Conservation (phyloP, 2,888 invertebrate genomes). For the Athalia cordata region DNA sequence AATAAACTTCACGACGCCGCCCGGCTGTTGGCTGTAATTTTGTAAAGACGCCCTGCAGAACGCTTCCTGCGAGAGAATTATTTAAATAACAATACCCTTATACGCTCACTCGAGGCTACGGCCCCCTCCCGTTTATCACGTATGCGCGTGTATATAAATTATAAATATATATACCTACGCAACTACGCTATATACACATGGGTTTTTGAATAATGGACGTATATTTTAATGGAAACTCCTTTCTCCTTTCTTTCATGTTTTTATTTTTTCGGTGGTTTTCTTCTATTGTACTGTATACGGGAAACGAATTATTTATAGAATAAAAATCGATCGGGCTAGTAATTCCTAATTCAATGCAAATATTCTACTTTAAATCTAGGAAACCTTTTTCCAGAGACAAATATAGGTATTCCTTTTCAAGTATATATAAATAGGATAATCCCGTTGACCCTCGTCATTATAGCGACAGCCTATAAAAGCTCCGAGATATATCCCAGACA, state of each 20-base stretch:
- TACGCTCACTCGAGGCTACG: too few relatives aligned
- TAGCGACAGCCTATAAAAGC: conserved; percentile 13
- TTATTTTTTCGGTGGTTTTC: too few relatives aligned
- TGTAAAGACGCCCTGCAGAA: neutral
- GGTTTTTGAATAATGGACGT: too few relatives aligned
- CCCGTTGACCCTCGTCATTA: conserved; percentile 15
- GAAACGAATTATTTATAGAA: neutral
- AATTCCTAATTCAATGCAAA: neutral
- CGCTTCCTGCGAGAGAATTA: neutral
- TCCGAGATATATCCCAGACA: neutral
- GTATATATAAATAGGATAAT: conserved; percentile 8
- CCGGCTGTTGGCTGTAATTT: conserved; percentile 17
- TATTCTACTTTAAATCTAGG: neutral
- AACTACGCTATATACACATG: too few relatives aligned
- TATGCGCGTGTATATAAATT: too few relatives aligned
- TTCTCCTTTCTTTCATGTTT: too few relatives aligned
- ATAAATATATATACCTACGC: too few relatives aligned
- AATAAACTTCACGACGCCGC: conserved; percentile 21
- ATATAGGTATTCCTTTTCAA: neutral
- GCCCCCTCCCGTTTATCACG: too few relatives aligned
- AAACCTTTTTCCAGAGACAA: neutral
- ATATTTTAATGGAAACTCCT: too few relatives aligned
- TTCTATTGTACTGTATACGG: too few relatives aligned
- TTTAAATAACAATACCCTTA: conserved; percentile 32
- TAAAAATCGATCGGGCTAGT: neutral